Evolutionary conservation across 2,888 invertebrate species (phyloP).

Genomic region (Apamea monoglypha): DNA sequence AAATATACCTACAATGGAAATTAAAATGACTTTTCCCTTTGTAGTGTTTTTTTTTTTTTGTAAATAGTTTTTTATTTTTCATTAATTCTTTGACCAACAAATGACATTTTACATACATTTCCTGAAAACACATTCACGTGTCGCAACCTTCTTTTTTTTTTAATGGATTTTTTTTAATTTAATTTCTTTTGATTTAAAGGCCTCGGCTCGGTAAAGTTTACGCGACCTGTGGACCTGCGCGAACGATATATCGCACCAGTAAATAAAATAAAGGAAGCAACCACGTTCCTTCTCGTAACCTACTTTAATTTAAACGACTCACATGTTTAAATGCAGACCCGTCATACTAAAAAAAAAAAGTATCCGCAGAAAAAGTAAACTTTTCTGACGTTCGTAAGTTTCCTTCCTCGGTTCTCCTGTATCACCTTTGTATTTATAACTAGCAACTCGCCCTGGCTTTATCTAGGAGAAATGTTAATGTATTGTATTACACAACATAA

Average conservation of each 20-base stretch:
- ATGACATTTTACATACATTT: not conserved
- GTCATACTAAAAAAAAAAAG: not conserved
- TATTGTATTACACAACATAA: not conserved
- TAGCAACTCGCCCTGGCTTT: too few relatives aligned
- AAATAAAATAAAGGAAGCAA: not conserved
- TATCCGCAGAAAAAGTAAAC: too few relatives aligned
- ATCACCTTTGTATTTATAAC: not conserved
- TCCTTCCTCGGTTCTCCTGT: too few relatives aligned
- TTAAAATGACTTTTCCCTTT: not conserved
- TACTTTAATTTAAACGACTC: not conserved
- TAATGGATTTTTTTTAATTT: not conserved
- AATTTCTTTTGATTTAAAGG: not conserved
- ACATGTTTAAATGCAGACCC: not conserved
- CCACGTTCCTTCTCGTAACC: not conserved
- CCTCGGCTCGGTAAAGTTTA: not conserved
- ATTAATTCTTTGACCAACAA: too few relatives aligned
- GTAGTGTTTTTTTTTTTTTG: not conserved
- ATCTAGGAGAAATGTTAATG: too few relatives aligned
- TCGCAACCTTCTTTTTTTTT: not conserved
- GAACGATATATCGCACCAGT: not conserved
- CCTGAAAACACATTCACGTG: too few relatives aligned
- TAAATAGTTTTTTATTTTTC: not conserved
- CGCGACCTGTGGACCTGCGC: not conserved
- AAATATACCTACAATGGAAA: not conserved
- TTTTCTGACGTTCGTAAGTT: not conserved